phyloP scores from a whole-genome alignment of 2,113 vertebrate species.

The Mionectes macconnelli region DNA sequence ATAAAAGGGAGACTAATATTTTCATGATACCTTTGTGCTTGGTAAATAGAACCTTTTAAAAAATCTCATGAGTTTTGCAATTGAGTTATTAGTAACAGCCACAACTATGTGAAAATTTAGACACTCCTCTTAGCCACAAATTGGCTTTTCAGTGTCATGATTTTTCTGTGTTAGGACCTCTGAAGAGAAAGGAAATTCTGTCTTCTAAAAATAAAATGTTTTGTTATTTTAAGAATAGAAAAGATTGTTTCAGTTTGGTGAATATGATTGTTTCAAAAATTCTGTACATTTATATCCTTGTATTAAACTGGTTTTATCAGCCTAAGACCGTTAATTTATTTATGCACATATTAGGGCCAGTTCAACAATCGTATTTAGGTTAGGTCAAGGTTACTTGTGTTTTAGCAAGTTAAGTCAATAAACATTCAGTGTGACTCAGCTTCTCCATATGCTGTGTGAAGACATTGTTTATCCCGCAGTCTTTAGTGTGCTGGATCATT shows the following conservation, averaged over 20 bases:
- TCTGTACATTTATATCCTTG: background rate
- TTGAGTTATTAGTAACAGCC: background rate
- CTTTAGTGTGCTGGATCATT: background rate
- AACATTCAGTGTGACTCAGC: background rate
- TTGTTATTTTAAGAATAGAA: constrained; percentile 61
- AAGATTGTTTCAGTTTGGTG: constrained; percentile 15
- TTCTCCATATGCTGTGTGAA: background rate
- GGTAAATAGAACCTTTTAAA: background rate
- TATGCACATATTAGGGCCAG: background rate
- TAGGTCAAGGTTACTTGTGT: background rate
- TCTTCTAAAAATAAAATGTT: constrained; percentile 66
- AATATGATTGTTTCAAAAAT: constrained; percentile 22
- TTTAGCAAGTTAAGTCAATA: background rate
- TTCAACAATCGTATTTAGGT: background rate
- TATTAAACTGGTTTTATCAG: background rate
- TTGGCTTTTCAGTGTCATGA: background rate
- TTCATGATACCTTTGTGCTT: background rate
- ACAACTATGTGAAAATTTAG: background rate
- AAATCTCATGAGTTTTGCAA: background rate
- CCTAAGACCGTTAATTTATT: background rate
- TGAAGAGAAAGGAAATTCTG: constrained; percentile 65
- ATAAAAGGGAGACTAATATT: background rate
- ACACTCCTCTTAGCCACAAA: background rate
- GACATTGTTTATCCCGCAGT: background rate
- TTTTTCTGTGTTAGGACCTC: constrained; percentile 18